phyloP scores from a whole-genome alignment of 2,113 vertebrate genomes.

The Saccopteryx bilineata region DNA sequence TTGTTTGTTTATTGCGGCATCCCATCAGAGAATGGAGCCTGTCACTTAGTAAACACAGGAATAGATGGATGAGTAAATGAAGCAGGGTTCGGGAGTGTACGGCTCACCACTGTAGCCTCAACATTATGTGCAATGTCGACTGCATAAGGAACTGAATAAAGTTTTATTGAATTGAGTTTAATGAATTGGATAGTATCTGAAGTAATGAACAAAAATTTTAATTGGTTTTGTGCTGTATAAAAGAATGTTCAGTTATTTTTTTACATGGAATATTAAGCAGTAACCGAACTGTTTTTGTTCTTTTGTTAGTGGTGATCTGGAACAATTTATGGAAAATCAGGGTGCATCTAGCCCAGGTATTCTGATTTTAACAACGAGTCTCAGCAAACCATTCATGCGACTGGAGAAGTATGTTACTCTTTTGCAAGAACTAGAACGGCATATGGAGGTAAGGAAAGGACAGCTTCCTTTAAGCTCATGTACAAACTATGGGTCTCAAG shows the following conservation, averaged over 20 bases:
- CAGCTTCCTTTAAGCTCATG: not conserved
- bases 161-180: not conserved
- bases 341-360: conserved; percentile 94
- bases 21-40: not conserved
- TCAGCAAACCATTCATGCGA: conserved; percentile 98
- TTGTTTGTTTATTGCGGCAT: not conserved
- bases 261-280: not conserved
- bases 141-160: not conserved
- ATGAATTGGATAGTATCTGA: not conserved
- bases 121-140: not conserved
- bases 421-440: conserved; percentile 97
- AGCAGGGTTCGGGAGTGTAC: not conserved
- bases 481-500: not conserved
- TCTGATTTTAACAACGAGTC: conserved; percentile 95
- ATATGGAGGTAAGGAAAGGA: conserved; percentile 94
- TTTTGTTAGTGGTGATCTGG: conserved; percentile 94
- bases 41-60: not conserved
- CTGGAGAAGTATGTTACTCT: conserved; percentile 97
- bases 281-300: conserved; percentile 48
- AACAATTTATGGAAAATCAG: conserved; percentile 98
- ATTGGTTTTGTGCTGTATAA: not conserved
- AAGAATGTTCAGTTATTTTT: not conserved
- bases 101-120: not conserved
- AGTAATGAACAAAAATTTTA: not conserved
- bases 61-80: not conserved